Percentiles rank a stretch among this genome's conserved stretches.
Evolutionary conservation across 2,888 invertebrate genomes (phyloP).

Genomic region (Ptilodon capucinus): DNA sequence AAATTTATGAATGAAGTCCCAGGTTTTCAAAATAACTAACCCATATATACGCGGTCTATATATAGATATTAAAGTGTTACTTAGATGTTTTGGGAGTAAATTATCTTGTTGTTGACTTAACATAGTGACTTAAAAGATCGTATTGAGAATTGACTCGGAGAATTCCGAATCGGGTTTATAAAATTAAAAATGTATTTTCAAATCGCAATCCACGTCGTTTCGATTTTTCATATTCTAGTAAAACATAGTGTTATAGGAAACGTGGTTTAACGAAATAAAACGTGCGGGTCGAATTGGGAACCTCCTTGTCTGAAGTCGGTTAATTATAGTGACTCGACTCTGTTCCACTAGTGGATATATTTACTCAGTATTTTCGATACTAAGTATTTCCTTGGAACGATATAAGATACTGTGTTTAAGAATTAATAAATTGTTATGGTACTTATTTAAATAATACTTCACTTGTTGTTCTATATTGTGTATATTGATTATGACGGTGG

Average conservation of each 20-base stretch:
- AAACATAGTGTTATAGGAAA: no score
- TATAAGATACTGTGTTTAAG: constrained; percentile 23
- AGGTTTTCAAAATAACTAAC: constrained; percentile 25
- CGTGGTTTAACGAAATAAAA: no score
- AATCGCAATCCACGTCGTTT: no score
- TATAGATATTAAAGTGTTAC: constrained; percentile 57
- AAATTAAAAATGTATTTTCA: no score
- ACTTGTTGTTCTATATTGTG: constrained; percentile 45
- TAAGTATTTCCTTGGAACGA: constrained; percentile 28
- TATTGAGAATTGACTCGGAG: background rate
- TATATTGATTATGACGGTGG: constrained; percentile 21
- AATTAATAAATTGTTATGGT: constrained; percentile 41
- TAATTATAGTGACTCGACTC: no score
- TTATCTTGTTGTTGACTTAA: constrained; percentile 60
- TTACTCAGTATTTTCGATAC: no score
- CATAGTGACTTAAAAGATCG: background rate
- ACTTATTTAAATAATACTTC: constrained; percentile 42
- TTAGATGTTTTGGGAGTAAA: constrained; percentile 58
- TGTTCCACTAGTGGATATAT: no score
- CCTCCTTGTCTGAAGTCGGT: no score
- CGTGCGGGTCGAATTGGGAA: no score
- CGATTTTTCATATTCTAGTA: no score
- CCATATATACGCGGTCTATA: constrained; percentile 52
- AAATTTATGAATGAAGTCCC: background rate
- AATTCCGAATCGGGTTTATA: no score